Evolutionary conservation across 2,888 invertebrate species (phyloP), one percentile per base, ranked within the genome.

Genomic region (Mycalesis mineus): DNA sequence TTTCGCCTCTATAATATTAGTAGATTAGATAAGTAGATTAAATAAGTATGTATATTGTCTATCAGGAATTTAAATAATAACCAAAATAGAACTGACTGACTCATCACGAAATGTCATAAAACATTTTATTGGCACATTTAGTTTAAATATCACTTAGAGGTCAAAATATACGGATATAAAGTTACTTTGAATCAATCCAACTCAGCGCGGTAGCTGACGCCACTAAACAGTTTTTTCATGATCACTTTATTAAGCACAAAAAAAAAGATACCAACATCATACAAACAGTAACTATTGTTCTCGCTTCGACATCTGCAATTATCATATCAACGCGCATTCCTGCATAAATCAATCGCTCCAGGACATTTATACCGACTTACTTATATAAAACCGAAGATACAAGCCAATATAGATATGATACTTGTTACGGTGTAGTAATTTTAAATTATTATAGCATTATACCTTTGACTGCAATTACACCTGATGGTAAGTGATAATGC

Each of bases 271-370:
- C n/a, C n/a, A n/a, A n/a, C 31, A 33, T 33, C 52, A 52, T 33
- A 4, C 41, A 41, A 31, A 42, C 41, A 31, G 40, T 58, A 53
- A 48, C 47, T 55, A 58, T 63, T 59, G 61, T 61, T 64, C 58
- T 57, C 62, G 15, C 33, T 7, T 14, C n/a, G 57, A 70, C 75
- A 80, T 76, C 57, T 44, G 57, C 56, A 57, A 59, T 63, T 61
- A 55, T 44, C 63, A 60, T 80, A 74, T 68, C 68, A 64, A 60
- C 54, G 42, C 1, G 65, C 66, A 85, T 84, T 82, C 80, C 82
- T 80, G 80, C 81, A 83, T 86, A 84, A 85, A 84, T 83, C 80
- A 80, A 73, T 72, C 55, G 47, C 61, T 61, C 55, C 52, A 72
- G 72, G 71, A 73, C 31, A 47, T 47, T 31, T 47, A 33, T 33